These are phyloP conservation scores for Melanaphis sacchari DNA, from an alignment of 1,140 invertebrate species.

Conservation along the genomic window DNA sequence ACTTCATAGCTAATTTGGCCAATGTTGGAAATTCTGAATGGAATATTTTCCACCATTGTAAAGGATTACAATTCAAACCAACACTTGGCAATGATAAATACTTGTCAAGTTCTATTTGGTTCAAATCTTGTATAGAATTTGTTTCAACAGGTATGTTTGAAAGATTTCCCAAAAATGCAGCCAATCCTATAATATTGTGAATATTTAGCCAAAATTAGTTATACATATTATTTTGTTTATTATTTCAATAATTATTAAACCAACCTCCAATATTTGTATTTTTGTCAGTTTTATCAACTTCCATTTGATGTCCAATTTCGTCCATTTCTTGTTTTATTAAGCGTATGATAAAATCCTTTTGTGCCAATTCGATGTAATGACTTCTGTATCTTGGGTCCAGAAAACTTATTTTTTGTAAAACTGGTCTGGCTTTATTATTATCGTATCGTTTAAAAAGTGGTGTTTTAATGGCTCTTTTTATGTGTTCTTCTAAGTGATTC, in stretches of 20 bases:
- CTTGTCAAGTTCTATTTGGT: background rate
- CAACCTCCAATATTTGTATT: background rate
- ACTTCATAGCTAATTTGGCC: background rate
- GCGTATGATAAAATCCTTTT: background rate
- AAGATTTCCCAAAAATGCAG: background rate
- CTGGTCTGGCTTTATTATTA: background rate
- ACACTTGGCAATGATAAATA: background rate
- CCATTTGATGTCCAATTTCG: background rate
- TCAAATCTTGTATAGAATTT: background rate
- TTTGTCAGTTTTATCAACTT: background rate
- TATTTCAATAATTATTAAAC: background rate
- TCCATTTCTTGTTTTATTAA: constrained; percentile 23
- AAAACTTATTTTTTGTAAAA: constrained; percentile 21
- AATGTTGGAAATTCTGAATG: background rate
- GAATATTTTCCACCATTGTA: constrained; percentile 6
- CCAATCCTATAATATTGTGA: background rate
- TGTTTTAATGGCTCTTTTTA: background rate
- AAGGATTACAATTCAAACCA: background rate
- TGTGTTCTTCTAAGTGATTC: background rate
- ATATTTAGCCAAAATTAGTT: background rate
- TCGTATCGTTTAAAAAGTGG: background rate
- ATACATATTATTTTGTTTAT: background rate
- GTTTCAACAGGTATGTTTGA: background rate
- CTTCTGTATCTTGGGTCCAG: background rate
- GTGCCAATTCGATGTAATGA: background rate